Conservation (phyloP, 2,113 vertebrate species). For the Xenopus laevis region DNA sequence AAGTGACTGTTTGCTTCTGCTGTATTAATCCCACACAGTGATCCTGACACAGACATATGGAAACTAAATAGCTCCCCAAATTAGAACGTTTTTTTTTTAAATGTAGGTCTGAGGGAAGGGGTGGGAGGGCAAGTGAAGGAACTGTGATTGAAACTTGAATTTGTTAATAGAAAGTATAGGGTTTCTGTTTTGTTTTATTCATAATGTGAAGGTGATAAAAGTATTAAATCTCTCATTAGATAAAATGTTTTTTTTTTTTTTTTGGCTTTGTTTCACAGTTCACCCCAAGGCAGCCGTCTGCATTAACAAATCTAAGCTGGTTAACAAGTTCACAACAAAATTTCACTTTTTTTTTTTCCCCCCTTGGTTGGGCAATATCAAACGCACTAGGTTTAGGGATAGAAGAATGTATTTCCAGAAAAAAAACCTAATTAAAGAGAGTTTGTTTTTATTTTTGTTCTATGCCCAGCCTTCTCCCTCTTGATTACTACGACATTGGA, state of each 20-base stretch:
- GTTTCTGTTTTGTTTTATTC: constrained; percentile 56
- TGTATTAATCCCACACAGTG: constrained; percentile 51
- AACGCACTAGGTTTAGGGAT: constrained; percentile 18
- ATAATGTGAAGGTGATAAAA: constrained; percentile 74
- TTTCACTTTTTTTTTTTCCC: not conserved
- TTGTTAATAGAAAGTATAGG: constrained; percentile 80
- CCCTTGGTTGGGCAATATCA: not conserved
- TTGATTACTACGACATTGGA: constrained; percentile 15
- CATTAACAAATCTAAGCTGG: constrained; percentile 59
- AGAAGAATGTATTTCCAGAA: constrained; percentile 16
- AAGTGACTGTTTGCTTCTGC: constrained; percentile 53
- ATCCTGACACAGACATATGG: constrained; percentile 48
- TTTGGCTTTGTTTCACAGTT: constrained; percentile 12
- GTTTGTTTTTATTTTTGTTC: not conserved
- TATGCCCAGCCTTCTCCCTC: not conserved
- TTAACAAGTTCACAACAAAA: constrained; percentile 5
- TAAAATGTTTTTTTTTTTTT: constrained; percentile 33
- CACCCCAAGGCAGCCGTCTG: constrained; percentile 66
- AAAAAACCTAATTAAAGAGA: constrained; percentile 26
- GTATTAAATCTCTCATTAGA: constrained; percentile 58
- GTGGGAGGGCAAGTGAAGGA: constrained; percentile 38
- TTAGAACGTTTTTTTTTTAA: constrained; percentile 14
- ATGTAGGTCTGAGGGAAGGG: constrained; percentile 23
- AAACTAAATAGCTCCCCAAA: constrained; percentile 49
- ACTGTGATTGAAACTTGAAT: constrained; percentile 76